These are phyloP conservation scores for Diabrotica balteata DNA, from an alignment of 2,888 invertebrate genomes.

Conservation along the genomic window DNA sequence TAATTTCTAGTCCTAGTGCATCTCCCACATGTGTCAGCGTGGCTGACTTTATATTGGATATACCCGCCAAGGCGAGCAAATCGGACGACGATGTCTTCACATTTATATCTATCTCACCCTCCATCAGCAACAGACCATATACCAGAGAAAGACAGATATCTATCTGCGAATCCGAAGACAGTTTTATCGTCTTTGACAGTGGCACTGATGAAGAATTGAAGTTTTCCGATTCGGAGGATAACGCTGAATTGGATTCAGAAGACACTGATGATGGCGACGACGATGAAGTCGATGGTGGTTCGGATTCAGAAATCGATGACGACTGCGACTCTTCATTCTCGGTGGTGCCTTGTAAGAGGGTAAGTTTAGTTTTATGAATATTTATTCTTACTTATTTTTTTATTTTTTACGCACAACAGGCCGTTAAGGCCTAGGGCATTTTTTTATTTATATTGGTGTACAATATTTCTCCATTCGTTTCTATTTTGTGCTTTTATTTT, in stretches of 20 bases:
- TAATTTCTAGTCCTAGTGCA: not conserved
- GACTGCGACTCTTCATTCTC: constrained; percentile 33
- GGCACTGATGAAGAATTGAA: constrained; percentile 45
- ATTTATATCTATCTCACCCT: constrained; percentile 24
- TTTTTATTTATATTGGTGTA: too few relatives aligned
- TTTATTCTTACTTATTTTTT: too few relatives aligned
- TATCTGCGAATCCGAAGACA: constrained; percentile 59
- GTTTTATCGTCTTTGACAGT: constrained; percentile 64
- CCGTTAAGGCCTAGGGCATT: too few relatives aligned
- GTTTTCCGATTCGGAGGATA: constrained; percentile 65
- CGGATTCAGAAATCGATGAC: constrained; percentile 25
- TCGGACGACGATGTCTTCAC: constrained; percentile 11
- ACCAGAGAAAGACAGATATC: constrained; percentile 32
- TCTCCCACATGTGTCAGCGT: constrained; percentile 16
- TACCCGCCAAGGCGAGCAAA: constrained; percentile 3
- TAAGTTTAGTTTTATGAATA: constrained; percentile 19
- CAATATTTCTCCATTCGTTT: too few relatives aligned
- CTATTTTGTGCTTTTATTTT: too few relatives aligned
- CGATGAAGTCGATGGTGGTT: constrained; percentile 24
- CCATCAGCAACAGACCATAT: not conserved
- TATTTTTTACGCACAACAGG: too few relatives aligned
- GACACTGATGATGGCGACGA: constrained; percentile 20
- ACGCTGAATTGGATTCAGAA: constrained; percentile 42
- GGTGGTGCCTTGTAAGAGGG: constrained; percentile 38
- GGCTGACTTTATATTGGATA: constrained; percentile 30